phyloP scores from a whole-genome alignment of 2,888 invertebrate species.

The Trissonchulus latispiculum region DNA sequence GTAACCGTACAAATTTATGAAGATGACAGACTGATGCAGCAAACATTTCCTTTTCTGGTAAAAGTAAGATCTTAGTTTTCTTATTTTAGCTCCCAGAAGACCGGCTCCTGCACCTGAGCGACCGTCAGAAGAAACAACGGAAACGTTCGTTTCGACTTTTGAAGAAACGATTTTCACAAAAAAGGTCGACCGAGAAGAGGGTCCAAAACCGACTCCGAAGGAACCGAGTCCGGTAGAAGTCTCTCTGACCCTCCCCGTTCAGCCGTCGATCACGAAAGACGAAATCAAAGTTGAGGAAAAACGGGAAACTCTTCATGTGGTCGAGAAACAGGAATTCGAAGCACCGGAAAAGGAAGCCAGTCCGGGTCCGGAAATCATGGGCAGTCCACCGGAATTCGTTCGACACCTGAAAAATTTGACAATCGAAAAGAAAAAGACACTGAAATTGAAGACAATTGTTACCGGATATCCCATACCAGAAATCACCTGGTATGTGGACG shows the following conservation, averaged over 20 bases:
- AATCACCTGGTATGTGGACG: constrained; percentile 42
- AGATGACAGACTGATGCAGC: too few relatives aligned
- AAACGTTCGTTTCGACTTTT: too few relatives aligned
- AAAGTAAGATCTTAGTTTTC: too few relatives aligned
- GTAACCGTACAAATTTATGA: too few relatives aligned
- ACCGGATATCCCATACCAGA: constrained; percentile 43
- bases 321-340: background rate
- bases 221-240: background rate
- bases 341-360: background rate
- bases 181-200: too few relatives aligned
- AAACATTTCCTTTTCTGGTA: too few relatives aligned
- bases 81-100: too few relatives aligned
- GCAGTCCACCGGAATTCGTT: background rate
- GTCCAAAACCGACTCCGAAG: too few relatives aligned
- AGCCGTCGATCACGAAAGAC: background rate
- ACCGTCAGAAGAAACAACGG: too few relatives aligned
- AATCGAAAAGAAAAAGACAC: constrained; percentile 29
- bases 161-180: too few relatives aligned
- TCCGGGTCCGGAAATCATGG: background rate
- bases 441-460: constrained; percentile 41
- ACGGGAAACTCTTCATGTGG: background rate
- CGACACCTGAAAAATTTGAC: background rate
- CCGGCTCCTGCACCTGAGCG: too few relatives aligned
- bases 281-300: background rate
- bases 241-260: background rate